Percentiles rank a stretch among this genome's conserved stretches.
phyloP scores from a whole-genome alignment of 2,888 invertebrate species.

The Boloria selene region DNA sequence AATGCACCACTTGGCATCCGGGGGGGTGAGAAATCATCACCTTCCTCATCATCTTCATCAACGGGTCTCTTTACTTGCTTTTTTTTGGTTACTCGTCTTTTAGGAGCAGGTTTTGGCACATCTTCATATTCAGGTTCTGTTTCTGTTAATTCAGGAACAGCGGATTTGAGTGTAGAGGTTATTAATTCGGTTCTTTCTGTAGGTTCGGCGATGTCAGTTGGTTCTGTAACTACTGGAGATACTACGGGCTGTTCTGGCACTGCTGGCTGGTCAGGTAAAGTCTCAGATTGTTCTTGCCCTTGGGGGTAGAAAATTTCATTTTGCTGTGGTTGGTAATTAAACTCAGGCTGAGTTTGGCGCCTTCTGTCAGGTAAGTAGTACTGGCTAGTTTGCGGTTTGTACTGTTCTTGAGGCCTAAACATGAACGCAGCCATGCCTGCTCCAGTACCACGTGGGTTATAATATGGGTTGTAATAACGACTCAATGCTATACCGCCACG shows the following conservation, averaged over 20 bases:
- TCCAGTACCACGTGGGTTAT: slow-evolving; percentile 57
- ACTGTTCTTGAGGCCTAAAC: slow-evolving; percentile 60
- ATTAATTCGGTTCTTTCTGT: slow-evolving; percentile 61
- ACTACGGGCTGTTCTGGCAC: slow-evolving; percentile 50
- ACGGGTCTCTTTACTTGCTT: slow-evolving; percentile 66
- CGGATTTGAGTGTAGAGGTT: slow-evolving; percentile 59
- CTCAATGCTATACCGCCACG: slow-evolving; percentile 73
- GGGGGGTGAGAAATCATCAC: slow-evolving; percentile 67
- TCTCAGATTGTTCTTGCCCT: slow-evolving; percentile 46
- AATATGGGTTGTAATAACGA: slow-evolving; percentile 75
- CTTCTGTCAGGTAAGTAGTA: slow-evolving; percentile 72
- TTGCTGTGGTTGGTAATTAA: slow-evolving; percentile 63
- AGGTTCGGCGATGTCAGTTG: slow-evolving; percentile 58
- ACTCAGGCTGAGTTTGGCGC: slow-evolving; percentile 64
- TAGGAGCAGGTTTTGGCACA: slow-evolving; percentile 55
- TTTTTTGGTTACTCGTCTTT: slow-evolving; percentile 65
- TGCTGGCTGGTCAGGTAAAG: slow-evolving; percentile 50
- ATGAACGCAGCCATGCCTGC: slow-evolving; percentile 73
- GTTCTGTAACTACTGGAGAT: slow-evolving; percentile 50
- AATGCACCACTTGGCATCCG: slow-evolving; percentile 81
- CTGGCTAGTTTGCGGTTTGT: slow-evolving; percentile 58
- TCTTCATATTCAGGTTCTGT: slow-evolving; percentile 70
- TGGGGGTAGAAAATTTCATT: slow-evolving; percentile 67
- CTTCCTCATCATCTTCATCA: slow-evolving; percentile 78
- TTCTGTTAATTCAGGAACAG: slow-evolving; percentile 61